phyloP scores from a whole-genome alignment of 92 coral and sea anemone species.

The Galaxea fascicularis region DNA sequence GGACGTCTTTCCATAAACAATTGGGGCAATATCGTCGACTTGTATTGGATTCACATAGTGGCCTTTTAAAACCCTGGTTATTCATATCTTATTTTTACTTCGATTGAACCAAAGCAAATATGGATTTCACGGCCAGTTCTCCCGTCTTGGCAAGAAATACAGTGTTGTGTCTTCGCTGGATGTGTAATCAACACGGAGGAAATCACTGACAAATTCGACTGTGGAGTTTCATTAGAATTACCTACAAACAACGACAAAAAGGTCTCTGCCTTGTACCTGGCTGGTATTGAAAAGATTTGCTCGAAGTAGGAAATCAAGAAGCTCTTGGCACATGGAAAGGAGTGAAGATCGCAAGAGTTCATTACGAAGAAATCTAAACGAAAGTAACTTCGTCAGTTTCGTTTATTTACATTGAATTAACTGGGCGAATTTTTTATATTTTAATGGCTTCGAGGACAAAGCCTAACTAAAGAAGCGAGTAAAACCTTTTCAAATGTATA shows the following conservation, averaged over 20 bases:
- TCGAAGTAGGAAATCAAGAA: conserved; percentile 21
- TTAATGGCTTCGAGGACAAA: conserved; percentile 51
- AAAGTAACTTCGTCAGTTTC: conserved; percentile 29
- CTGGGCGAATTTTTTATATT: conserved; percentile 21
- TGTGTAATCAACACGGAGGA: conserved; percentile 9
- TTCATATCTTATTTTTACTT: conserved; percentile 11
- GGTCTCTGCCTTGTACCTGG: background rate
- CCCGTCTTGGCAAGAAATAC: conserved; percentile 20
- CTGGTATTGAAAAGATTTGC: conserved; percentile 24
- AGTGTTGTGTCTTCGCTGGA: conserved; percentile 10
- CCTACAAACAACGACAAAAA: conserved; percentile 12
- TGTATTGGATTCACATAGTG: conserved; percentile 35
- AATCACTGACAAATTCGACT: conserved; percentile 25
- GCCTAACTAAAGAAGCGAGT: conserved; percentile 25
- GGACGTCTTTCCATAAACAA: conserved; percentile 6
- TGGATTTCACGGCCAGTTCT: conserved; percentile 4
- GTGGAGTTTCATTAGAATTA: conserved; percentile 18
- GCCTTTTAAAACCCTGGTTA: conserved; percentile 22
- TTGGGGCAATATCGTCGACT: conserved; percentile 24
- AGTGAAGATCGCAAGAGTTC: conserved; percentile 6
- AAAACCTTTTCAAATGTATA: conserved; percentile 33
- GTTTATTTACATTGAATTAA: conserved; percentile 36
- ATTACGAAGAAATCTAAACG: conserved; percentile 23
- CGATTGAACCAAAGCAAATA: conserved; percentile 21
- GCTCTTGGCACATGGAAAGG: conserved; percentile 27